A percentile compares a stretch with the other conserved stretches of the same genome.
These are phyloP conservation scores for Diabrotica virgifera DNA, from an alignment of 1,140 invertebrate genomes.

Conservation along the genomic window DNA sequence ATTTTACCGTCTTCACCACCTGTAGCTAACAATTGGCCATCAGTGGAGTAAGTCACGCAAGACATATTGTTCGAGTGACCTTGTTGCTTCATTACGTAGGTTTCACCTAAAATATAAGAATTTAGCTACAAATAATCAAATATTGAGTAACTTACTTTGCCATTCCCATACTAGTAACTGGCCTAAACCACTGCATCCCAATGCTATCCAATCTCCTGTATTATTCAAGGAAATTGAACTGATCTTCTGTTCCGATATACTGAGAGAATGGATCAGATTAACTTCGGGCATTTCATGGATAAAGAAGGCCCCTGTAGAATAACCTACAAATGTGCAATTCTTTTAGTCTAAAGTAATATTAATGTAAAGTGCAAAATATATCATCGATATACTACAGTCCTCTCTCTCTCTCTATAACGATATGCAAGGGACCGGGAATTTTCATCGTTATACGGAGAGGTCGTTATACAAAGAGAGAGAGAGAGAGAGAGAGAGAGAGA, in stretches of 20 bases:
- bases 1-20: conserved; percentile 95
- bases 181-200: conserved; percentile 80
- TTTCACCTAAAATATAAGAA: conserved; percentile 61
- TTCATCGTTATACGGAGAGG: no score
- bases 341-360: no score
- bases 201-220: conserved; percentile 92
- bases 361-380: no score
- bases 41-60: conserved; percentile 84
- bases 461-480: no score
- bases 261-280: conserved; percentile 87
- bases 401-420: no score
- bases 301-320: conserved; percentile 79
- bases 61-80: conserved; percentile 89
- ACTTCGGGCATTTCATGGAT: conserved; percentile 92
- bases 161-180: conserved; percentile 98
- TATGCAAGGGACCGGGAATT: no score
- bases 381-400: no score
- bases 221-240: conserved; percentile 77
- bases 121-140: neutral
- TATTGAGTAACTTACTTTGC: conserved; percentile 70
- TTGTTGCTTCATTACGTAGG: conserved; percentile 97
- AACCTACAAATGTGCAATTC: conserved; percentile 54
- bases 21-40: conserved; percentile 86
- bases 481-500: no score
- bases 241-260: conserved; percentile 77